Evolutionary conservation across 2,888 invertebrate genomes (phyloP), one percentile per base, ranked within the genome.

Genomic region (Pseudanteris insignis): DNA sequence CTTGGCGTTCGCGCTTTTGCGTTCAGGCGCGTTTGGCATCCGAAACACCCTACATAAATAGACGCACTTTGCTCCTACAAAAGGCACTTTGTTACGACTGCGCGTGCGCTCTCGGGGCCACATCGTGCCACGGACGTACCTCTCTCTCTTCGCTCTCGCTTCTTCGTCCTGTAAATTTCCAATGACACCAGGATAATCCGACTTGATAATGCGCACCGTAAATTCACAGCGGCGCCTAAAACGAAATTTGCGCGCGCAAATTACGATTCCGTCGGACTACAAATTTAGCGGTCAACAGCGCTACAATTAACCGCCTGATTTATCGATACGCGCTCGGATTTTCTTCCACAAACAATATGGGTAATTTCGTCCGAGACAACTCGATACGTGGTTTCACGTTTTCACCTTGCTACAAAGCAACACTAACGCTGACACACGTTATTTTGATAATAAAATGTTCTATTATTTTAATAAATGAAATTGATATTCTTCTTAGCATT

Each of bases 11-110:
- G n/a, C n/a, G n/a, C n/a, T n/a, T n/a, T 30, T 12, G 37, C 37
- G 26, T 70, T 70, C 70, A 70, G 69, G 71, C 72, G 72, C 75
- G 75, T 75, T 74, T 70, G 76, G 78, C 74, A 76, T 76, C 72
- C 73, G 69, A 73, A 74, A 72, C 73, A 73, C 71, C 74, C 70
- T 68, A 72, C 76, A 76, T 76, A 78, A 78, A 78, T 78, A 78
- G 78, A 77, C 71, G 69, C 75, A 71, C 72, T 75, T 76, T 75
- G 73, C 72, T 72, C 72, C 71, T 76, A 76, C 73, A 76, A 76
- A 76, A 75, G 76, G 74, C 72, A 76, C 76, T 71, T 70, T 71
- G 67, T 71, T 69, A 66, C 51, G 37, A 38, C 40, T 57, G 10
- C 41, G 24, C 21, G 4, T 7, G 21, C 26, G 26, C 6, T n/a